phyloP scores from a whole-genome alignment of 2,113 vertebrate species.

The Phaetusa simplex region DNA sequence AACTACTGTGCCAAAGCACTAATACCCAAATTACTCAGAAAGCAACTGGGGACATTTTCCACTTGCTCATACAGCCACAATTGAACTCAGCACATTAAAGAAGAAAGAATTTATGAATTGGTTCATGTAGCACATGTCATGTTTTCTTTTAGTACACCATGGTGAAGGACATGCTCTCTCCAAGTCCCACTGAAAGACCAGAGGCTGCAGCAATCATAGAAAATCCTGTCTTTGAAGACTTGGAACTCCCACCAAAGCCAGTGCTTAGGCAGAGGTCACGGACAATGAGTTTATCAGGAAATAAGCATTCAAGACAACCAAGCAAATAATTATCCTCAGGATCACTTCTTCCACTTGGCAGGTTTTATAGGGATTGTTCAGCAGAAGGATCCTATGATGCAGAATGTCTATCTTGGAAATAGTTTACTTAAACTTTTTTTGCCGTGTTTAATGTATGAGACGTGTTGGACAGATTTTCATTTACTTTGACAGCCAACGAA shows the following conservation, averaged over 20 bases:
- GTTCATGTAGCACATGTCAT: background rate
- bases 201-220: conserved; percentile 91
- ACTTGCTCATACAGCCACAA: background rate
- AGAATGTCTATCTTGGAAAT: conserved; percentile 48
- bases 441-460: background rate
- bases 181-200: conserved; percentile 84
- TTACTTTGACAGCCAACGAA: background rate
- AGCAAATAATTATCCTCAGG: conserved; percentile 72
- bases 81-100: background rate
- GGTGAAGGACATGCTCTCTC: conserved; percentile 94
- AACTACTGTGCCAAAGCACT: background rate
- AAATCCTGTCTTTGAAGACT: conserved; percentile 87
- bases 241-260: conserved; percentile 85
- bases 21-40: background rate
- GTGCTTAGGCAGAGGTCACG: conserved; percentile 89
- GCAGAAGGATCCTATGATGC: conserved; percentile 39
- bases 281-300: conserved; percentile 90
- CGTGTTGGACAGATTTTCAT: background rate
- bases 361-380: conserved; percentile 24
- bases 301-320: conserved; percentile 82
- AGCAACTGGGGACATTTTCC: background rate
- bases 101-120: background rate
- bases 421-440: conserved; percentile 34
- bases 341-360: conserved; percentile 32
- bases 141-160: conserved; percentile 82